These are phyloP conservation scores for Promerops cafer DNA, from an alignment of 2,113 vertebrate species.

Conservation along the genomic window DNA sequence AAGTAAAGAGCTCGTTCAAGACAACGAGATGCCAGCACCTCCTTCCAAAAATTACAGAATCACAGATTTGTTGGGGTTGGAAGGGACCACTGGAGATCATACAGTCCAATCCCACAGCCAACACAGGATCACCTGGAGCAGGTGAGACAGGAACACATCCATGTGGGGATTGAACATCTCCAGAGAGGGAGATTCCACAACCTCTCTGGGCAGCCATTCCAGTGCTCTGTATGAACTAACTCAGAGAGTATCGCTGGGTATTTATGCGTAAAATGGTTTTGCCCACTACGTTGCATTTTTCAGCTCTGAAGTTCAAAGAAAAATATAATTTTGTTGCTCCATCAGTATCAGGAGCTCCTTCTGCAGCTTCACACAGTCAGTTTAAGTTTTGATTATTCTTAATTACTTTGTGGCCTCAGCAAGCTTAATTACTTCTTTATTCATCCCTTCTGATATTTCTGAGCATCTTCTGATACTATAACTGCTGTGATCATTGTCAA, in stretches of 20 bases:
- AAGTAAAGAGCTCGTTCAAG: not conserved
- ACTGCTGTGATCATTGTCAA: not conserved
- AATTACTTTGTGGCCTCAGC: not conserved
- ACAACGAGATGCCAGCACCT: not conserved
- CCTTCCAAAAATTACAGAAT: not conserved
- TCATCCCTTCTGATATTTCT: not conserved
- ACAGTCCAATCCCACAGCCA: not conserved
- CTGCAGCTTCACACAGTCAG: not conserved
- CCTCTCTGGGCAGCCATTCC: not conserved
- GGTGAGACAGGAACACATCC: not conserved
- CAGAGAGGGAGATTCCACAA: not conserved
- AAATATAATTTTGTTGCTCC: not conserved
- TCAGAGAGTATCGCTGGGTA: fast-evolving
- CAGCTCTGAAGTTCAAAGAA: not conserved
- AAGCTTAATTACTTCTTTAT: not conserved
- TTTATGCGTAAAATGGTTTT: not conserved
- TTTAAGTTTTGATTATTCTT: not conserved
- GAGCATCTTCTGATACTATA: not conserved
- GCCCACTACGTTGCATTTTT: not conserved
- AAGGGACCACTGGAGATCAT: not conserved
- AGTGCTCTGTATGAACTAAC: not conserved
- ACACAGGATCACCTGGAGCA: not conserved
- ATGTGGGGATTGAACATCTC: not conserved
- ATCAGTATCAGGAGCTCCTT: not conserved
- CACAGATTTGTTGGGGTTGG: not conserved